Conservation (phyloP, 2,888 invertebrate species). For the Nowickia ferox region DNA sequence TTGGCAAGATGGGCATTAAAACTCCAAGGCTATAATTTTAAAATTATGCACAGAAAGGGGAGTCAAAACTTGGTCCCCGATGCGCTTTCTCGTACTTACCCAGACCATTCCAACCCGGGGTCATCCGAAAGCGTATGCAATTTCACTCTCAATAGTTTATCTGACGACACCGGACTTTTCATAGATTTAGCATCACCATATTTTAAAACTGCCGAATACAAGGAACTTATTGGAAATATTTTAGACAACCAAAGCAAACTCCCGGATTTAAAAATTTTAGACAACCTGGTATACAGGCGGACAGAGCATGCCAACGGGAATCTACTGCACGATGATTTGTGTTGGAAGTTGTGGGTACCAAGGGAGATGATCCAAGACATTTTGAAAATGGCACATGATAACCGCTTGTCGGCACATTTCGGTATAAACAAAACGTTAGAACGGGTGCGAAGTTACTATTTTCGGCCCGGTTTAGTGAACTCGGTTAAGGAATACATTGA, state of each 20-base stretch:
- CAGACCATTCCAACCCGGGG: background rate
- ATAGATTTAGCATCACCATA: slow-evolving; percentile 46
- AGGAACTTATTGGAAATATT: background rate
- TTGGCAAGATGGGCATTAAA: background rate
- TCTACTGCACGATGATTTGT: background rate
- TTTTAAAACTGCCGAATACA: slow-evolving; percentile 38
- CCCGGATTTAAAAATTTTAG: slow-evolving; percentile 46
- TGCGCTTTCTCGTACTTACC: background rate
- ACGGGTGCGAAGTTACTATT: slow-evolving; percentile 21
- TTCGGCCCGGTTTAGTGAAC: background rate
- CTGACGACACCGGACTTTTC: background rate
- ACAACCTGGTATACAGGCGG: slow-evolving; percentile 36
- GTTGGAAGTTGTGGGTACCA: slow-evolving; percentile 57
- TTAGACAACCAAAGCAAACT: background rate
- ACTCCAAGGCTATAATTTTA: background rate
- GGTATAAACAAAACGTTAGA: slow-evolving; percentile 54
- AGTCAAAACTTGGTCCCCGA: background rate
- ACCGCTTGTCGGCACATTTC: slow-evolving; percentile 23
- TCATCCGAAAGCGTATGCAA: too few relatives aligned
- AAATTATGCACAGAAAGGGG: background rate
- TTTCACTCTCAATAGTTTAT: background rate
- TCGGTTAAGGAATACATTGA: background rate
- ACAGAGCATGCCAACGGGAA: slow-evolving; percentile 29
- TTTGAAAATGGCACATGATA: slow-evolving; percentile 19
- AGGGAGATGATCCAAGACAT: slow-evolving; percentile 1